A percentile compares a stretch with the other conserved stretches of the same genome.
These are phyloP conservation scores for Temnothorax curvispinosus DNA, from an alignment of 1,140 invertebrate species.

Conservation along the genomic window DNA sequence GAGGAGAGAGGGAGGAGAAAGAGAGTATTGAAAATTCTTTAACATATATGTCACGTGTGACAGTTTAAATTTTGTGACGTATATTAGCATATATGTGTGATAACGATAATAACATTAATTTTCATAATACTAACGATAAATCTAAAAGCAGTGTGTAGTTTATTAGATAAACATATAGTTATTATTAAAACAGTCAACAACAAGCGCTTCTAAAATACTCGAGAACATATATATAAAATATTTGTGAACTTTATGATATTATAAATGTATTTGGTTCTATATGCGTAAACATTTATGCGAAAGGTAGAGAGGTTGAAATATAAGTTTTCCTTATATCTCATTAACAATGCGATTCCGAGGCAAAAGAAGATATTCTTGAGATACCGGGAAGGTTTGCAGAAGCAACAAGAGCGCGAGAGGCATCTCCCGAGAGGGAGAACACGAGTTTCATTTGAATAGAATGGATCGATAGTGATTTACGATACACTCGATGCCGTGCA, in stretches of 20 bases:
- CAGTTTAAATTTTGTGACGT: not conserved
- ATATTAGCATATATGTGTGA: too few relatives aligned
- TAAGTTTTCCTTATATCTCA: constrained; percentile 47
- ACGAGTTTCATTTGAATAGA: constrained; percentile 84
- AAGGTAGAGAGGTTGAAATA: not conserved
- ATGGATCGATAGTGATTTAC: constrained; percentile 84
- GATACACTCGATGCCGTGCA: constrained; percentile 73
- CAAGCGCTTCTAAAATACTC: not conserved
- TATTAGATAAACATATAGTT: not conserved
- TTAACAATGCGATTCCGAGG: constrained; percentile 66
- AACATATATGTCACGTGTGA: not conserved
- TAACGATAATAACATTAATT: not conserved
- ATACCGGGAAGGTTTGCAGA: constrained; percentile 40
- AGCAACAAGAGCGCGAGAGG: constrained; percentile 57
- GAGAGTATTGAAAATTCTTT: not conserved
- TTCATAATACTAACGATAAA: not conserved
- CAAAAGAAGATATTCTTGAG: constrained; percentile 60
- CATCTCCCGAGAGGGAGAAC: constrained; percentile 67
- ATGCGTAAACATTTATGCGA: not conserved
- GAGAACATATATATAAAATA: too few relatives aligned
- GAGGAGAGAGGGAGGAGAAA: not conserved
- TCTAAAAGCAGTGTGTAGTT: too few relatives aligned
- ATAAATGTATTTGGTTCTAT: not conserved
- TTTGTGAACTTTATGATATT: not conserved
- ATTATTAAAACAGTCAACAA: not conserved